Evolutionary conservation across 2,888 invertebrate species (phyloP), one percentile per base, ranked within the genome.

Genomic region (Cryptocephalus primarius): DNA sequence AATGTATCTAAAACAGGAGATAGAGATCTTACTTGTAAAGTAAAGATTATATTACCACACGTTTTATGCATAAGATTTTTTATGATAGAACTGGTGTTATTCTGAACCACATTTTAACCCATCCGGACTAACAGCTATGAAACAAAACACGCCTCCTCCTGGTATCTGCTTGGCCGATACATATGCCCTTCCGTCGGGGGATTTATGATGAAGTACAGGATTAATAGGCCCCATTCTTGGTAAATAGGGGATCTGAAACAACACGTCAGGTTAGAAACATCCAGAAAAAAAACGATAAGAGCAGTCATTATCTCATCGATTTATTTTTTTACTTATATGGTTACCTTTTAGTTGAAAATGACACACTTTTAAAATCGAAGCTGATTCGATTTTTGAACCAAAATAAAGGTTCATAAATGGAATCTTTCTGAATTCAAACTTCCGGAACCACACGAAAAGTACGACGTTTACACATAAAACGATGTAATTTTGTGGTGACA

Each of bases 121-220:
- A 50, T 69, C 67, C 1, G 75, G 74, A 50, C 73, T 72, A 8
- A 76, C 75, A n/a, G 76, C 75, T 71, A 77, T 70, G 54, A 77
- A 77, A 56, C 75, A 76, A 46, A 76, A 68, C 8, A 77, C 69
- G 11, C 76, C 77, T 33, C 74, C 72, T 33, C 72, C 72, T 1
- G 75, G 73, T 43, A 76, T 70, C 58, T 73, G 73, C 56, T 73
- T 73, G 2, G 73, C 70, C 1, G 74, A 70, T 32, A 75, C 68
- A 49, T 73, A 75, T 1, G 76, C 76, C 48, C 72, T 66, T 32
- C 76, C 76, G 58, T 77, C 76, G 1, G 73, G 71, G 1, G 75
- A 74, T 52, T 70, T 68, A 57, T 75, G 75, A 34, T 68, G 69
- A 42, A 77, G 57, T 40, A 74, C 65, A 0, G 77, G 77, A 36